These are phyloP conservation scores for Manis javanica DNA, from an alignment of 2,797 vertebrate species.

Conservation along the genomic window DNA sequence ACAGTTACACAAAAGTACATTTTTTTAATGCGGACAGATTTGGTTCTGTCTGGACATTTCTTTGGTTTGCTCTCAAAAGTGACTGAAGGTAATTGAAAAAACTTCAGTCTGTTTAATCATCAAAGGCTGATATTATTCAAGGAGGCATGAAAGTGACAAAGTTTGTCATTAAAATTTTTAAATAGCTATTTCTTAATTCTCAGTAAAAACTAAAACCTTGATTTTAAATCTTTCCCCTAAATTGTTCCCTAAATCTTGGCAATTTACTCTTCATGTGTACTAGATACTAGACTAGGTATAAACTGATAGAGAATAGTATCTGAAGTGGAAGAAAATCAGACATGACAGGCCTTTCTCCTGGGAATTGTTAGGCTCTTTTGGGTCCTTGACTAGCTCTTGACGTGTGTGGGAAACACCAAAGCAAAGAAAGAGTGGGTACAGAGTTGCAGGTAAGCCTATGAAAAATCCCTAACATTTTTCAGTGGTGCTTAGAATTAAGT, in stretches of 20 bases:
- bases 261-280: neutral
- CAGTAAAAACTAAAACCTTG: neutral
- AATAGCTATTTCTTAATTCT: neutral
- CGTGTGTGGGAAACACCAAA: neutral
- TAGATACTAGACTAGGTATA: neutral
- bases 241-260: neutral
- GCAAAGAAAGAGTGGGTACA: neutral
- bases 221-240: neutral
- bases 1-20: neutral
- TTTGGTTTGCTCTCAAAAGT: neutral
- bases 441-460: neutral
- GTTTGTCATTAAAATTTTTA: neutral
- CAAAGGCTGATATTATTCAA: neutral
- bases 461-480: neutral
- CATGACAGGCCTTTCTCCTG: neutral
- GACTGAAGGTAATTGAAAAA: neutral
- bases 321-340: neutral
- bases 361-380: too few relatives aligned
- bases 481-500: neutral
- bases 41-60: neutral
- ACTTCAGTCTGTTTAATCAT: neutral
- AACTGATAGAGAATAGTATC: neutral
- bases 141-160: neutral
- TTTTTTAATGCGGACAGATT: neutral
- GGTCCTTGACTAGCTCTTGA: neutral